phyloP scores from a whole-genome alignment of 2,113 vertebrate species.

The Poeciliopsis occidentalis region DNA sequence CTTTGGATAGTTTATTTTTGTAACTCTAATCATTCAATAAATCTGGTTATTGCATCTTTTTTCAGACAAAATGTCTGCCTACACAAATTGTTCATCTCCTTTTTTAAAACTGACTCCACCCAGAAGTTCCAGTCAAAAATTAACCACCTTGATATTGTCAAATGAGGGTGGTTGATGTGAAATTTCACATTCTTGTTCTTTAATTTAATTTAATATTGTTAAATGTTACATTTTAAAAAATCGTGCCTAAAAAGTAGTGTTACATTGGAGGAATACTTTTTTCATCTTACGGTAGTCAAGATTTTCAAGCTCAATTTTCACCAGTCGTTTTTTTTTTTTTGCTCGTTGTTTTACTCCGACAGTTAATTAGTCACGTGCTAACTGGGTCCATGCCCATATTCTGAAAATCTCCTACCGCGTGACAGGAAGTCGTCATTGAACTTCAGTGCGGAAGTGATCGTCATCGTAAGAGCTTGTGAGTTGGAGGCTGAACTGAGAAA shows the following conservation, averaged over 20 bases:
- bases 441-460: conserved; percentile 72
- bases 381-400: conserved; percentile 7
- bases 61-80: too few species aligned
- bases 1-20: too few species aligned
- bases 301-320: not conserved
- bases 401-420: conserved; percentile 20
- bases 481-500: conserved; percentile 66
- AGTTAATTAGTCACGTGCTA: too few species aligned
- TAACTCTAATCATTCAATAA: too few species aligned
- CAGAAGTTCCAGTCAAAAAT: too few species aligned
- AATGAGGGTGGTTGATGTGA: too few species aligned
- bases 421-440: conserved; percentile 61
- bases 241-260: not conserved
- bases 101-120: too few species aligned
- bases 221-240: not conserved
- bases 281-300: not conserved
- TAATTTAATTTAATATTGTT: not conserved
- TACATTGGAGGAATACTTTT: not conserved
- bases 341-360: not conserved
- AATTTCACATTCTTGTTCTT: too few species aligned
- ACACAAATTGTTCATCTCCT: too few species aligned
- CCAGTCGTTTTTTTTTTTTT: not conserved
- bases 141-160: too few species aligned
- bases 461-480: conserved; percentile 79
- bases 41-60: too few species aligned